Evolutionary conservation across 2,797 vertebrate genomes (phyloP), one percentile per base, ranked within the genome.

Genomic region (Tapirus indicus): DNA sequence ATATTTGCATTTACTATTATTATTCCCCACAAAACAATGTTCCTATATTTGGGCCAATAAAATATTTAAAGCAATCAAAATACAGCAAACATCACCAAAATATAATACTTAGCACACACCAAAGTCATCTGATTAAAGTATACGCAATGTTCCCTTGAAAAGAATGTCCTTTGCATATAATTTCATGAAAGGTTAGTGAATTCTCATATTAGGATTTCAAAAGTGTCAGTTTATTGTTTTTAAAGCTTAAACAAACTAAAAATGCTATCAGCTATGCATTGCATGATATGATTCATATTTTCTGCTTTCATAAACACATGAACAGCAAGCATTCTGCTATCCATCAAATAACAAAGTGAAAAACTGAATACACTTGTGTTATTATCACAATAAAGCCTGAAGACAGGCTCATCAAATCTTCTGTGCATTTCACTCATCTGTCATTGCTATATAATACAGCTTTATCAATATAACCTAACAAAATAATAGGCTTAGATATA

Each of bases 31-130:
- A 87, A 89, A 93, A 92, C 25, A 79, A 12, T 14, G 9, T 92
- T 92, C 95, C 89, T 98, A 98, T 97, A 98, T 98, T 98, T 98
- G 96, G 96, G 98, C 97, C 97, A 97, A 98, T 94, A 92, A 88
- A 68, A 62, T 77, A 95, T 11, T 66, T 68, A 72, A 71, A 95
- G 75, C 78, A 97, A 93, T 91, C 94, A 27, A 97, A 95, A 97
- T 74, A 95, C 27, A 95, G 92, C 92, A 97, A 95, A 88, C 64
- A 41, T 68, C 83, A 86, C 58, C 35, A 91, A 89, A 95, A 47
- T n/a, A 7, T 69, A 97, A 94, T n/a, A 52, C 16, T 58, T 35
- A 87, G 84, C 68, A 98, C 64, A 95, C 94, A 97, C 92, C 12
- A 94, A 91, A 97, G 92, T 7, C 96, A 95, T 60, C 20, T 96